phyloP scores from a whole-genome alignment of 1,140 invertebrate genomes.

The Pogonomyrmex californicus region DNA sequence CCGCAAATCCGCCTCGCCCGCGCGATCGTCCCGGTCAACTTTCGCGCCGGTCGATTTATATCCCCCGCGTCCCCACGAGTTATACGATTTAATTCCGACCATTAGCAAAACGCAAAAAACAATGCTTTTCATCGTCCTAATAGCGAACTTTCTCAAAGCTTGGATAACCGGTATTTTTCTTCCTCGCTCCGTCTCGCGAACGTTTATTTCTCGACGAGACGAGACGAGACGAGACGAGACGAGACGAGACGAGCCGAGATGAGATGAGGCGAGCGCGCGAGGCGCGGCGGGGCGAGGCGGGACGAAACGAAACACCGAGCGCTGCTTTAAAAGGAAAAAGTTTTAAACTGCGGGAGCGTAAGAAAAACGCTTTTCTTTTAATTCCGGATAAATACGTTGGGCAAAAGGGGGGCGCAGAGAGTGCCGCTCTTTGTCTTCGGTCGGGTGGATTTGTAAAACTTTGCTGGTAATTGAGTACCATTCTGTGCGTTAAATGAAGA shows the following conservation, averaged over 20 bases:
- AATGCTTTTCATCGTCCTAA: slow-evolving; percentile 68
- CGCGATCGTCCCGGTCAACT: neutral
- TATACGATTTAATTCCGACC: slow-evolving; percentile 54
- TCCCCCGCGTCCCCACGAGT: slow-evolving; percentile 14
- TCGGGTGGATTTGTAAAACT: slow-evolving; percentile 71
- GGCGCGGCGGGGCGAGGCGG: neutral
- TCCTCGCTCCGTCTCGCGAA: slow-evolving; percentile 45
- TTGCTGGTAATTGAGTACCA: slow-evolving; percentile 74
- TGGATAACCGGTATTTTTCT: slow-evolving; percentile 70
- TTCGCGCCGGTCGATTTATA: slow-evolving; percentile 35
- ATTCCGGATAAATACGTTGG: slow-evolving; percentile 76
- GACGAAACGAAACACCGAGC: neutral
- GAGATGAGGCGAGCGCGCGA: slow-evolving; percentile 19
- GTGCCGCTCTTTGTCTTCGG: slow-evolving; percentile 70
- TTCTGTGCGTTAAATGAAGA: slow-evolving; percentile 70
- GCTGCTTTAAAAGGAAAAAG: slow-evolving; percentile 73
- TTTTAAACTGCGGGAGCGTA: slow-evolving; percentile 77
- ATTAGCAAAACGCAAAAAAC: slow-evolving; percentile 74
- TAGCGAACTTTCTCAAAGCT: slow-evolving; percentile 73
- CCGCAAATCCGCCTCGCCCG: neutral
- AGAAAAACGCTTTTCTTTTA: slow-evolving; percentile 79
- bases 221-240: slow-evolving; percentile 5
- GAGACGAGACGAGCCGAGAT: neutral
- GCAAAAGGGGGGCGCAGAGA: slow-evolving; percentile 60
- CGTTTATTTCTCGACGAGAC: slow-evolving; percentile 71